A percentile compares a stretch with the other conserved stretches of the same genome.
Evolutionary conservation across 2,888 invertebrate species (phyloP).

Genomic region (Oxytorus armatus): DNA sequence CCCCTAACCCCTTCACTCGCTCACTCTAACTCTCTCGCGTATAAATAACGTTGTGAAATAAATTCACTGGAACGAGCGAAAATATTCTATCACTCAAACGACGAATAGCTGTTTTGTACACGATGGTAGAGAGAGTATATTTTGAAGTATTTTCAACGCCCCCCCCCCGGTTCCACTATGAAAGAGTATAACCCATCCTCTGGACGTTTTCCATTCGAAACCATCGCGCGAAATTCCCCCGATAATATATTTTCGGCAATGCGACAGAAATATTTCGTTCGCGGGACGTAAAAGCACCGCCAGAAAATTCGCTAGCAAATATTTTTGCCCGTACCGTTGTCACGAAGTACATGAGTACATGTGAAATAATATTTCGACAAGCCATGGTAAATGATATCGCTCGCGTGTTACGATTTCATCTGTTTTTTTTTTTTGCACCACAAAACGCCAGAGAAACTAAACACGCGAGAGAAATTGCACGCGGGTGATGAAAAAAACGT

Average conservation of each 20-base stretch:
- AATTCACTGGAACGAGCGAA: constrained; percentile 26
- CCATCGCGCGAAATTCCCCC: not conserved
- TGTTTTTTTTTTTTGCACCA: too few relatives aligned
- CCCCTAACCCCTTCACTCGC: not conserved
- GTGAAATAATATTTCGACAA: constrained; percentile 1
- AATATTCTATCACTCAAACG: constrained; percentile 43
- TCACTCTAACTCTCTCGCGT: constrained; percentile 2
- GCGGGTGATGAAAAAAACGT: too few relatives aligned
- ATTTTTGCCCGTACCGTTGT: too few relatives aligned
- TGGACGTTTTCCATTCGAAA: not conserved
- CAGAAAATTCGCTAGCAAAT: not conserved
- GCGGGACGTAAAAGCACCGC: too few relatives aligned
- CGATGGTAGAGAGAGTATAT: not conserved
- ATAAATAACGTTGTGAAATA: constrained; percentile 41
- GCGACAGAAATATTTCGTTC: not conserved
- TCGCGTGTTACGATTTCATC: not conserved
- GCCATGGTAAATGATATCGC: not conserved
- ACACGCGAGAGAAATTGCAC: too few relatives aligned
- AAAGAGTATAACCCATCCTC: too few relatives aligned
- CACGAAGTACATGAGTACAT: too few relatives aligned
- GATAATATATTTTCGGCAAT: not conserved
- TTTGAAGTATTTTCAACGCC: not conserved
- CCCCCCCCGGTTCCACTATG: too few relatives aligned
- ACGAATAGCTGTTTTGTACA: constrained; percentile 19
- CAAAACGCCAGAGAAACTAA: too few relatives aligned